Evolutionary conservation across 2,888 invertebrate genomes (phyloP).

Genomic region (Adelphocoris suturalis): DNA sequence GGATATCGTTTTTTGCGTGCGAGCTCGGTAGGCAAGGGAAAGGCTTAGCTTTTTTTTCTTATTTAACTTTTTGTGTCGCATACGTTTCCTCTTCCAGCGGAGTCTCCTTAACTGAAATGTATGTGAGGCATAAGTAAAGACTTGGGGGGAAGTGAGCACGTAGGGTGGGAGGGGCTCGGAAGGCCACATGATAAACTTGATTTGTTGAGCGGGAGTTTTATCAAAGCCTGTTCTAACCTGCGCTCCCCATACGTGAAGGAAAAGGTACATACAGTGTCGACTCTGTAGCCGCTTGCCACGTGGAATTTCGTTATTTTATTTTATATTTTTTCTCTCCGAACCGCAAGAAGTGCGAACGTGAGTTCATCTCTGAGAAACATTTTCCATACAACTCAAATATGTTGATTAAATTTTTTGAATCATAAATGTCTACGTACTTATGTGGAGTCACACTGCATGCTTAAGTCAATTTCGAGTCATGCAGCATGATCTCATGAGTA

Average conservation of each 20-base stretch:
- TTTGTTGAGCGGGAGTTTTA: conserved; percentile 20
- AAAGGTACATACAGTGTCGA: background rate
- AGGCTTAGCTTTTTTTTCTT: background rate
- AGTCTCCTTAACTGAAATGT: conserved; percentile 34
- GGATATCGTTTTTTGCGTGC: too few relatives aligned
- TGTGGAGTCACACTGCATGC: too few relatives aligned
- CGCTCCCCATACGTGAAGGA: conserved; percentile 8
- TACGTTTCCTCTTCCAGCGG: background rate
- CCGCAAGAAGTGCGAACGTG: too few relatives aligned
- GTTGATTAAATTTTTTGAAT: too few relatives aligned
- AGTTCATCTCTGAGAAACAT: too few relatives aligned
- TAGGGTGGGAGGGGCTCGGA: background rate
- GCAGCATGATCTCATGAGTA: too few relatives aligned
- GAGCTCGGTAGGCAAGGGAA: too few relatives aligned
- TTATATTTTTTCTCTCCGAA: too few relatives aligned
- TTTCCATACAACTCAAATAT: too few relatives aligned
- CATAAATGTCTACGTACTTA: too few relatives aligned
- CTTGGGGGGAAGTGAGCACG: background rate
- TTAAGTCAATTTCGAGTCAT: too few relatives aligned
- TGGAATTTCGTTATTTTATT: background rate
- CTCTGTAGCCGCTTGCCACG: background rate
- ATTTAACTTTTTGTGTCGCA: background rate
- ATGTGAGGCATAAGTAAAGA: conserved; percentile 32
- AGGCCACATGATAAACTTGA: conserved; percentile 8
- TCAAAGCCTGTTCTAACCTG: conserved; percentile 16